Percentiles rank a stretch among this genome's conserved stretches.
Evolutionary conservation across 2,113 vertebrate genomes (phyloP).

Genomic region (Leiothrix lutea): DNA sequence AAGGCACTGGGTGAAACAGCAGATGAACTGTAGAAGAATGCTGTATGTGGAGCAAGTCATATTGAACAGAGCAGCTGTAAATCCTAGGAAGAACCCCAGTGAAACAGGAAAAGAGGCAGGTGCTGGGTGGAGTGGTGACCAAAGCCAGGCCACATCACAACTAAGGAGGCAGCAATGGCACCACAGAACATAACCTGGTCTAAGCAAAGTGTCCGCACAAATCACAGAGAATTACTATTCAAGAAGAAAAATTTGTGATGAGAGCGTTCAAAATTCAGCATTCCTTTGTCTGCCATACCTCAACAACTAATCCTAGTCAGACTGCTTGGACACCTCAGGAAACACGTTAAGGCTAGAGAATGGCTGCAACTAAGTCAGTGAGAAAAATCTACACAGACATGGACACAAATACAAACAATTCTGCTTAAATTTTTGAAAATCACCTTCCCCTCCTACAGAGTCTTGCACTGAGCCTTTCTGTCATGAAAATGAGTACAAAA

Average conservation of each 20-base stretch:
- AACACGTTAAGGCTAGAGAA: neutral
- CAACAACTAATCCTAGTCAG: neutral
- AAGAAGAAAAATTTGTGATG: neutral
- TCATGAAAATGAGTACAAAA: neutral
- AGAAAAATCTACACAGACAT: neutral
- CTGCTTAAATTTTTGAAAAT: neutral
- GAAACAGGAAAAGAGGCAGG: neutral
- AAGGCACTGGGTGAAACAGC: fast-evolving
- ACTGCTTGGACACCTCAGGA: neutral
- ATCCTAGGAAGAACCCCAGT: neutral
- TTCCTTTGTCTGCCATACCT: neutral
- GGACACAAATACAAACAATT: neutral
- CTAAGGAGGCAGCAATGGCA: neutral
- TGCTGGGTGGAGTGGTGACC: neutral
- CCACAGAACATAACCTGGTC: neutral
- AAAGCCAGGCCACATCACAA: neutral
- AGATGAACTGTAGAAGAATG: neutral
- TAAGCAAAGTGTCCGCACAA: neutral
- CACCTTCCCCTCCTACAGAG: neutral
- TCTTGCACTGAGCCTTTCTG: neutral
- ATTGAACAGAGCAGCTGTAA: neutral
- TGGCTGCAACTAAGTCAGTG: neutral
- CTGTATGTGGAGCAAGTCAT: neutral
- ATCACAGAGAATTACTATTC: neutral
- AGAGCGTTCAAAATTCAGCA: neutral